These are phyloP conservation scores for Pseudopleuronectes americanus DNA, from an alignment of 2,797 vertebrate genomes.

Conservation along the genomic window DNA sequence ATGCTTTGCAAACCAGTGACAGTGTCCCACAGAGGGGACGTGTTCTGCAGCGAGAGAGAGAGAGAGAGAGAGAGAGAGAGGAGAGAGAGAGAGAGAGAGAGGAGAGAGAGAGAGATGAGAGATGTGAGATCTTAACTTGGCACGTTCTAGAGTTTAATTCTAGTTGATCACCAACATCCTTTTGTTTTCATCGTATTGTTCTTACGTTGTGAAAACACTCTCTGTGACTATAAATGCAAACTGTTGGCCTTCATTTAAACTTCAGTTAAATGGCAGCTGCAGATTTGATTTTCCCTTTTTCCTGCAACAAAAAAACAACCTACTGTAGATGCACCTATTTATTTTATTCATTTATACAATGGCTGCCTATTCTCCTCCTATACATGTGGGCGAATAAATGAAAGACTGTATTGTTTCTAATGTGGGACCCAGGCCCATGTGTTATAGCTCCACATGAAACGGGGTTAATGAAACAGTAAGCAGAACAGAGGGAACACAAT, in stretches of 20 bases:
- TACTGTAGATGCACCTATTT: conserved; percentile 21
- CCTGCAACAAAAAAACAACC: conserved; percentile 12
- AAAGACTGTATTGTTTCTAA: conserved; percentile 24
- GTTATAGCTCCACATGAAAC: conserved; percentile 63
- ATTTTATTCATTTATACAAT: conserved; percentile 31
- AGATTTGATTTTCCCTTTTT: conserved; percentile 29
- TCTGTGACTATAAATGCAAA: conserved; percentile 37
- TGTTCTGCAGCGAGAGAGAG: neutral
- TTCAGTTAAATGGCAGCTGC: conserved; percentile 36
- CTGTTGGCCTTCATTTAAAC: conserved; percentile 31
- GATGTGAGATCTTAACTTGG: conserved; percentile 30
- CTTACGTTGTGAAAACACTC: too few relatives aligned
- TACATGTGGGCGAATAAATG: conserved; percentile 12
- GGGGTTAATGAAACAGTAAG: conserved; percentile 63
- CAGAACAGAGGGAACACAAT: conserved; percentile 55
- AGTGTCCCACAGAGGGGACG: conserved; percentile 23
- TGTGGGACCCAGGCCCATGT: conserved; percentile 15
- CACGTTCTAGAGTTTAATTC: conserved; percentile 25
- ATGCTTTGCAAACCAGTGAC: conserved; percentile 26
- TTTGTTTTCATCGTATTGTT: neutral
- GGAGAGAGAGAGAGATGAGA: conserved; percentile 3
- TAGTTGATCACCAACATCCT: conserved; percentile 8
- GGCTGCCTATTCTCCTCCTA: neutral
- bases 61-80: neutral
- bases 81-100: neutral